Evolutionary conservation across 2,113 vertebrate species (phyloP).

Genomic region (Sinocyclocheilus maitianheensis): DNA sequence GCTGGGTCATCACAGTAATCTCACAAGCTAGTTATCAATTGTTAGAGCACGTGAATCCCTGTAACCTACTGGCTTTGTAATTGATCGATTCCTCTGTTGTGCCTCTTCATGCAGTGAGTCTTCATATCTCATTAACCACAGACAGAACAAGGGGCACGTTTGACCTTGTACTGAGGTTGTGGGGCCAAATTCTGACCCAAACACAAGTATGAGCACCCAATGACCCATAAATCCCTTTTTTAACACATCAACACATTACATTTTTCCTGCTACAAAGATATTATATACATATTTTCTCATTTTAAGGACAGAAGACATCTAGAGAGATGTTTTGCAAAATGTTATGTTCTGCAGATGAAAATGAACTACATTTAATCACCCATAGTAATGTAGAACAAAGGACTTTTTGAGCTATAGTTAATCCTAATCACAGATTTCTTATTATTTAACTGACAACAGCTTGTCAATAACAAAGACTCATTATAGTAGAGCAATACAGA

Average conservation of each 20-base stretch:
- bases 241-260: neutral
- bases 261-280: neutral
- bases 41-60: neutral
- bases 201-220: neutral
- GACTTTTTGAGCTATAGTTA: neutral
- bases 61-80: neutral
- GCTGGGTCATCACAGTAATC: neutral
- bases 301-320: neutral
- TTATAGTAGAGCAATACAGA: slow-evolving; percentile 15
- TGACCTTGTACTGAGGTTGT: neutral
- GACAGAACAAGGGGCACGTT: slow-evolving; percentile 9
- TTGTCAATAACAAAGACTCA: neutral
- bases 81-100: slow-evolving; percentile 14
- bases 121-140: slow-evolving; percentile 42
- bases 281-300: neutral
- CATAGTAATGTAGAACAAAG: neutral
- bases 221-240: neutral
- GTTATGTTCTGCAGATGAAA: neutral
- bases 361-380: neutral
- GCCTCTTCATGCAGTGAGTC: slow-evolving; percentile 11
- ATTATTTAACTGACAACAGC: neutral
- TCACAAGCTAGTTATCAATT: slow-evolving; percentile 1
- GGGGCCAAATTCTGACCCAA: slow-evolving; percentile 4
- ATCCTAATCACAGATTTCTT: slow-evolving; percentile 17
- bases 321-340: neutral